phyloP scores from a whole-genome alignment of 1,140 invertebrate species.

The Pogonognathellus flavescens region DNA sequence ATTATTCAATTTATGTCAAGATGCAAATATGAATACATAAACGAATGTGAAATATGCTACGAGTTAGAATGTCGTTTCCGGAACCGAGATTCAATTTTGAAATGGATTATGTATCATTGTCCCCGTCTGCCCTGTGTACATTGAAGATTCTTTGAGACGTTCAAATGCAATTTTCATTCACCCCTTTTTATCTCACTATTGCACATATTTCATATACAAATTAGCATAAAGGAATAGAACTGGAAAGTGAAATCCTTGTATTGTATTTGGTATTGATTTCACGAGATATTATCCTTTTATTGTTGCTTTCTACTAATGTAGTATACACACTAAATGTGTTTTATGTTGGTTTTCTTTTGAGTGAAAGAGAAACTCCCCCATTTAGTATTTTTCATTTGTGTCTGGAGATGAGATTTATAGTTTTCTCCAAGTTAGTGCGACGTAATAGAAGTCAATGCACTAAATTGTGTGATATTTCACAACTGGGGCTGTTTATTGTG shows the following conservation, averaged over 20 bases:
- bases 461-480: not conserved
- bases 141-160: not conserved
- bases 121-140: not conserved
- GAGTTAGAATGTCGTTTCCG: no score
- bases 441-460: not conserved
- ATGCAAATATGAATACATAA: no score
- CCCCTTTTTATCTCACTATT: not conserved
- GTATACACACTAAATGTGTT: not conserved
- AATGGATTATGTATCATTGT: no score
- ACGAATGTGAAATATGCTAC: no score
- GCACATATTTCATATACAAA: not conserved
- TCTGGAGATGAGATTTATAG: not conserved
- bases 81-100: no score
- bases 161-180: not conserved
- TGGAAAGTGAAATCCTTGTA: not conserved
- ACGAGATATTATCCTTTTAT: not conserved
- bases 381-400: not conserved
- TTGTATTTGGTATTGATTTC: slow-evolving; percentile 2
- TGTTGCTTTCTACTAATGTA: not conserved
- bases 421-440: not conserved
- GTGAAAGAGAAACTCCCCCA: not conserved
- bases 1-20: no score
- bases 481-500: not conserved
- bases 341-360: not conserved
- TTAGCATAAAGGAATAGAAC: not conserved